A percentile compares a stretch with the other conserved stretches of the same genome.
phyloP scores from a whole-genome alignment of 2,797 vertebrate species.

The Notolepis coatsorum region DNA sequence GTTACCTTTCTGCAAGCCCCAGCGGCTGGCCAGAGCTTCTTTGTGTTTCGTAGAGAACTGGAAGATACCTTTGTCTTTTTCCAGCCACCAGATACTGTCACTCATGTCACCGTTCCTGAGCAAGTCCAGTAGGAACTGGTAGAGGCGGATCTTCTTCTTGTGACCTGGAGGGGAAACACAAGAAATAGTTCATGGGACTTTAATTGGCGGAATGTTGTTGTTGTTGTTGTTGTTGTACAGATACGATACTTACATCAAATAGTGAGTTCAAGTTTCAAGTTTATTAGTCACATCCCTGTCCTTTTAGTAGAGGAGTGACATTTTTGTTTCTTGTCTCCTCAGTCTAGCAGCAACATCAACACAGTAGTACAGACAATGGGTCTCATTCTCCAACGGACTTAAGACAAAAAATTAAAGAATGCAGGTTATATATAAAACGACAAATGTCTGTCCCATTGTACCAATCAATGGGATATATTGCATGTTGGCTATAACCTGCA shows the following conservation, averaged over 20 bases:
- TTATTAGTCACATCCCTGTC: no score
- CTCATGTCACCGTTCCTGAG: constrained; percentile 95
- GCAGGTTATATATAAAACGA: no score
- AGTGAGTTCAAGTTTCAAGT: no score
- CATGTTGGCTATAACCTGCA: no score
- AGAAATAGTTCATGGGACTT: not conserved
- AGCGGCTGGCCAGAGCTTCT: constrained; percentile 91
- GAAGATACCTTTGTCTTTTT: constrained; percentile 97
- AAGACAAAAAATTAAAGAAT: no score
- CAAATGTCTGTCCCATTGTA: no score
- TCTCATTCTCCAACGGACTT: no score
- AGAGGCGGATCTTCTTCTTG: constrained; percentile 96
- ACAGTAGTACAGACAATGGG: no score
- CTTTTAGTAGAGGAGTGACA: no score
- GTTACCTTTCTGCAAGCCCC: constrained; percentile 97
- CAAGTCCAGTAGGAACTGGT: constrained; percentile 96
- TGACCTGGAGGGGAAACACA: constrained; percentile 80
- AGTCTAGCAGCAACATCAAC: no score
- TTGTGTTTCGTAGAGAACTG: constrained; percentile 99
- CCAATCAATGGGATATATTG: no score
- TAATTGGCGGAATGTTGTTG: not conserved
- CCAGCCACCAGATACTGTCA: constrained; percentile 99
- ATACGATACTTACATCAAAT: no score
- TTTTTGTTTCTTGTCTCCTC: not conserved
- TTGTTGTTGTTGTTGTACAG: not conserved